Evolutionary conservation across 2,113 vertebrate genomes (phyloP), one percentile per base, ranked within the genome.

Genomic region (Lepus europaeus): DNA sequence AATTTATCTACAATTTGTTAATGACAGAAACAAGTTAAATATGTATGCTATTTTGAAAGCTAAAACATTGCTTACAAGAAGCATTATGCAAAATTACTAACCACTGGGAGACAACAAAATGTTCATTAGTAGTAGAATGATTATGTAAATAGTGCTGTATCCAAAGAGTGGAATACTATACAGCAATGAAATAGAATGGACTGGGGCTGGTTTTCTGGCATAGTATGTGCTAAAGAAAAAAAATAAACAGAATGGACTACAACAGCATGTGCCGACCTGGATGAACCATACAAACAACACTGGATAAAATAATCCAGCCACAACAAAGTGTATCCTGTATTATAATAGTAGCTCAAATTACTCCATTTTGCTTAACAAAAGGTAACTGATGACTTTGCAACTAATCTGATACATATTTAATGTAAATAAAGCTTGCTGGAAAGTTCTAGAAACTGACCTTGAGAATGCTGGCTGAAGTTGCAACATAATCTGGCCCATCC

Each of bases 111-210:
- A 13, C 73, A 22, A 19, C 0, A 53, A 78, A 88, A 49, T 82
- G 12, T 78, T 29, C 76, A 78, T 36, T 93, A 96, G 31, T 36
- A 89, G 22, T 56, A 73, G 12, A 96, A 89, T 68, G 70, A 27
- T 59, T 86, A 27, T 33, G 1, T 70, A 81, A 89, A 70, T 89
- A 76, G 31, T 59, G 19, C 14, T 59, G 17, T 59, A 59, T 59
- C 56, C 56, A 59, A 14, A 59, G 17, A 59, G 56, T 59, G 56
- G 56, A 59, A 59, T 59, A 59, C 56, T 59, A 59, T 59, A 19
- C 56, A 59, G 19, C 14, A 20, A 59, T 59, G 56, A 59, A 59
- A 59, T 19, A 59, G 0, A 59, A 19, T 59, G 19, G 56, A 16
- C 56, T 59, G 56, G 4, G 56, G 56, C 56, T 19, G 19, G 56